Base-by-base conservation (phyloP, 2,888 invertebrate species). In the Carcina quercana region DNA sequence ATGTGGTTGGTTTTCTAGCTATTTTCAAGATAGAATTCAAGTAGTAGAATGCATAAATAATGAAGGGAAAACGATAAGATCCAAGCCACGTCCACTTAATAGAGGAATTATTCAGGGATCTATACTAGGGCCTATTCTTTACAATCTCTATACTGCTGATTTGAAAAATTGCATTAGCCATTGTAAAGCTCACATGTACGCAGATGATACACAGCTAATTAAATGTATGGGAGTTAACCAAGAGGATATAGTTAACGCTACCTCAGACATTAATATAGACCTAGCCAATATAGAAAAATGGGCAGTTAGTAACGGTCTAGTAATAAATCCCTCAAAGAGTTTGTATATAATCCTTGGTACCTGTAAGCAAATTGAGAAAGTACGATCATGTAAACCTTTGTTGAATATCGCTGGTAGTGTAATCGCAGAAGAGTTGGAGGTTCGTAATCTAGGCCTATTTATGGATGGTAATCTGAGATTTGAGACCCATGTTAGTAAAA, bases 81-180 rank as follows among this genome's bases (percentile, higher is more conserved):
- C 33, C 7, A 1, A 4, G 8, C 6, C 14, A 5, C n/a, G 28
- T 6, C 8, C n/a, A 13, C 13, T 32, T 1, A 3, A 4, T 3
- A 19, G 5, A n/a, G 32, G 32, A 3, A 27, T 28, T 5, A 13
- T 32, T 7, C 22, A 32, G 20, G 32, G 27, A 2, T 27, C 32
- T 12, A 22, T 28, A 4, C n/a, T 27, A 20, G 27, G 27, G 8
- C 32, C 22, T 5, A 32, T 26, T 3, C 12, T 25, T 3, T 25
- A 25, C 10, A 8, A 13, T 5, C 2, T 25, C 3, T 25, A 25
- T 11, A 25, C 25, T 2, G 13, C 25, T 6, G 25, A 25, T 14
- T 14, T 25, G 10, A 10, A 8, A 3, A 10, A 3, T n/a, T 15
- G 15, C n/a, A 15, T 15, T 3, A 15, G 4, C 5, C 15, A 6